These are phyloP conservation scores for Platycheirus rosarum DNA, from an alignment of 2,888 invertebrate species.

Conservation along the genomic window DNA sequence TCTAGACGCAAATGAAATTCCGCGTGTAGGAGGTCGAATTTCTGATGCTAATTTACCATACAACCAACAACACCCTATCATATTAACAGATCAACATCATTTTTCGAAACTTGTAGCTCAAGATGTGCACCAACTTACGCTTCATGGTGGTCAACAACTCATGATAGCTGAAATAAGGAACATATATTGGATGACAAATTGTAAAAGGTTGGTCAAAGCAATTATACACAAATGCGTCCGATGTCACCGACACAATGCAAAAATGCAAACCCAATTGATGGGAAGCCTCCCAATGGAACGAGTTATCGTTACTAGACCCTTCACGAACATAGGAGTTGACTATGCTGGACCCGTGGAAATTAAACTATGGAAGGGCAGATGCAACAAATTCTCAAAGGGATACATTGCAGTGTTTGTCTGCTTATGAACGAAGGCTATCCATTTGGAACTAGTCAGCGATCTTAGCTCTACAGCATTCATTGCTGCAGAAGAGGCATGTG, in stretches of 20 bases:
- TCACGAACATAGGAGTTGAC: slow-evolving; percentile 23
- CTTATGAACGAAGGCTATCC: slow-evolving; percentile 5
- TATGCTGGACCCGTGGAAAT: slow-evolving; percentile 20
- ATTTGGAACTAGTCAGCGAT: slow-evolving; percentile 1
- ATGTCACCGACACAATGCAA: slow-evolving; percentile 43
- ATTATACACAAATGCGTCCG: slow-evolving; percentile 51
- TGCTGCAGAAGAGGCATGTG: slow-evolving; percentile 15
- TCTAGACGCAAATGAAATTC: neutral
- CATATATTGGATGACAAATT: slow-evolving; percentile 6
- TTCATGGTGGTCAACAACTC: slow-evolving; percentile 31
- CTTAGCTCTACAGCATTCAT: neutral
- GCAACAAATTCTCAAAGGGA: slow-evolving; percentile 1
- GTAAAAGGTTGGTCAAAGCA: slow-evolving; percentile 6
- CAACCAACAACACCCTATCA: slow-evolving; percentile 3
- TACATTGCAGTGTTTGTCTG: slow-evolving; percentile 5
- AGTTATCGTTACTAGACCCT: slow-evolving; percentile 2
- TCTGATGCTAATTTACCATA: neutral
- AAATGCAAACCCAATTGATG: slow-evolving; percentile 12
- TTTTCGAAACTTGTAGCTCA: slow-evolving; percentile 1
- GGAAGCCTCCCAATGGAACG: slow-evolving; percentile 13
- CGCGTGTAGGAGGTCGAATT: neutral
- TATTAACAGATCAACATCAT: slow-evolving; percentile 7
- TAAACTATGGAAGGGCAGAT: slow-evolving; percentile 2
- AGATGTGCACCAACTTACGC: neutral
- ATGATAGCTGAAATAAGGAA: slow-evolving; percentile 25